Conservation (phyloP, 2,888 invertebrate genomes). For the Dendrolimus pini region DNA sequence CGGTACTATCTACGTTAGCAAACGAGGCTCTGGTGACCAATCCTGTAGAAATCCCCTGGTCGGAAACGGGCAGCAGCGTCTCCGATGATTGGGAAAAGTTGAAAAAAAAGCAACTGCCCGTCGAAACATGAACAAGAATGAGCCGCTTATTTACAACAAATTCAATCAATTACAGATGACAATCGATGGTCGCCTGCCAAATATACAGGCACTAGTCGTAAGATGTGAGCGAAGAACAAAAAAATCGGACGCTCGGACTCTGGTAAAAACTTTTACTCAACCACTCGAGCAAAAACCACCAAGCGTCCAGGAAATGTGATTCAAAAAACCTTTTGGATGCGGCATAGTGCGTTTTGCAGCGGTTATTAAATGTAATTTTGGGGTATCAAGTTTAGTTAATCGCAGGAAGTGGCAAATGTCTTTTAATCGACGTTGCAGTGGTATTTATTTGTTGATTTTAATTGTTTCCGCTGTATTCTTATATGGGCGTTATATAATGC, state of each 20-base stretch:
- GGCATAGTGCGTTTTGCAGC: conserved; percentile 41
- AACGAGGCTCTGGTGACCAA: too few relatives aligned
- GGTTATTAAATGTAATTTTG: conserved; percentile 23
- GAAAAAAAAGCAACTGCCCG: conserved; percentile 12
- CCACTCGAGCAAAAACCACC: conserved; percentile 59
- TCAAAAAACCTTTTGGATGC: conserved; percentile 60
- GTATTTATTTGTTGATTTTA: background rate
- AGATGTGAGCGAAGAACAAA: conserved; percentile 61
- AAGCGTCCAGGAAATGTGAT: conserved; percentile 41
- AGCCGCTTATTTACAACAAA: conserved; percentile 50
- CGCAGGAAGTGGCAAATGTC: background rate
- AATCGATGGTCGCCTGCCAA: conserved; percentile 49
- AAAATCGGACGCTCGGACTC: conserved; percentile 41
- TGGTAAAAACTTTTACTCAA: conserved; percentile 55
- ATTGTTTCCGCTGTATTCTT: background rate
- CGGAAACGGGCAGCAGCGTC: too few relatives aligned
- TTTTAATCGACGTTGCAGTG: background rate
- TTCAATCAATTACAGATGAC: conserved; percentile 63
- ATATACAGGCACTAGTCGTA: conserved; percentile 61
- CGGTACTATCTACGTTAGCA: too few relatives aligned
- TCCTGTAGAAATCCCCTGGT: too few relatives aligned
- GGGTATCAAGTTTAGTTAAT: conserved; percentile 10
- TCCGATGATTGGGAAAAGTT: too few relatives aligned
- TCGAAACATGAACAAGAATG: conserved; percentile 33
- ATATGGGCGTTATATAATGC: too few relatives aligned